phyloP scores from a whole-genome alignment of 2,888 invertebrate species.

The Ptychoptera albimana region DNA sequence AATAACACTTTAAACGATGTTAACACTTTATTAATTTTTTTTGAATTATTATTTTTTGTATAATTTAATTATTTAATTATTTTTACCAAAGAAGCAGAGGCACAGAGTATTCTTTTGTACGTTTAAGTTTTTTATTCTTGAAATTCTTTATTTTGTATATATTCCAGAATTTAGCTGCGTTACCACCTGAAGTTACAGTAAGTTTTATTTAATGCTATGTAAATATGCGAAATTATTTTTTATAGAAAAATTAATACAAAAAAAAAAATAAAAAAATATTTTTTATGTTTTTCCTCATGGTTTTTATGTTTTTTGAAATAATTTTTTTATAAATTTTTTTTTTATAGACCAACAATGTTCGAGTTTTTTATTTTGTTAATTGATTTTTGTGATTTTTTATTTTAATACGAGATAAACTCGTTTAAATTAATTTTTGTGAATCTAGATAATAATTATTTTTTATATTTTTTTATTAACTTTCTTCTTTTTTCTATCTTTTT shows the following conservation, averaged over 20 bases:
- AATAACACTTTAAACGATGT: not conserved
- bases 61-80: no score
- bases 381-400: no score
- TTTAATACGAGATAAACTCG: no score
- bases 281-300: not conserved
- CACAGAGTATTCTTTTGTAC: not conserved
- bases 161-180: slow-evolving; percentile 68
- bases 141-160: slow-evolving; percentile 25
- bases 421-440: not conserved
- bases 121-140: not conserved
- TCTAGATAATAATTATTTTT: not conserved
- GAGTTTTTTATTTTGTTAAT: not conserved
- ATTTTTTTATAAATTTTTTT: slow-evolving; percentile 1
- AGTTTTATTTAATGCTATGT: slow-evolving; percentile 27
- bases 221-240: slow-evolving; percentile 1
- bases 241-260: no score
- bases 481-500: no score
- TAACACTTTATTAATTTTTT: not conserved
- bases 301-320: not conserved
- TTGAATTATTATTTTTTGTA: no score
- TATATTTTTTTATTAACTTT: no score
- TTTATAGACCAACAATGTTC: not conserved
- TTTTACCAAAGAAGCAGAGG: not conserved
- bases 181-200: slow-evolving; percentile 66
- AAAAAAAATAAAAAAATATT: no score